Base-by-base conservation (phyloP, 2,888 invertebrate genomes). In the Heteropelma amictum region DNA sequence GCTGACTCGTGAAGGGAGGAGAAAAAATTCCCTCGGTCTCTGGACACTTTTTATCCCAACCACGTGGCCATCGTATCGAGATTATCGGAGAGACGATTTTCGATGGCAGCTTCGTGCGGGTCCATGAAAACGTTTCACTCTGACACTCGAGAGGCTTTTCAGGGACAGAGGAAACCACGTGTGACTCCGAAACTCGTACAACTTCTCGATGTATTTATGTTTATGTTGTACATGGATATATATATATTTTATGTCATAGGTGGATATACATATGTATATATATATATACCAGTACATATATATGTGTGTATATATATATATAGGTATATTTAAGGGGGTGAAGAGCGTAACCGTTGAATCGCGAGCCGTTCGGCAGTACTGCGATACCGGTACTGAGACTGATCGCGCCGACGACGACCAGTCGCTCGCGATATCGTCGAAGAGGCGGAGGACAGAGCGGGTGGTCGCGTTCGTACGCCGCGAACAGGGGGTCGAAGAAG, bases 361-460 rank as follows among this genome's bases (percentile, higher is more conserved):
- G 53, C 74, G 70, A 71, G 76, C 73, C 67, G 63, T 65, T 60
- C 79, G 72, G 71, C 78, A 78, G 80, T 82, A 82, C 78, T 78
- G 83, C 82, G 80, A 83, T 82, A 83, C 81, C 80, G 78, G 76
- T 77, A 84, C 84, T 83, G 82, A 75, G 78, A 49, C 49, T 65
- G 21, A 47, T 21, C 51, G 65, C 68, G 56, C n/a, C n/a, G n/a
- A n/a, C 40, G 54, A 53, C 72, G 72, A 72, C 72, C 45, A 61
- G 71, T 72, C 60, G 72, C 64, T 69, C 67, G 35, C 67, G 72
- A 69, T 53, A 68, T 40, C 68, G 54, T 19, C 30, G 61, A 45
- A 35, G 61, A 35, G 51, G 45, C 5, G 45, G 70, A 33, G 47
- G 26, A 64, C 14, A 53, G 67, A 67, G 67, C 49, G 61, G 58